Conservation (phyloP, 2,113 vertebrate species). For the Oncorhynchus kisutch region DNA sequence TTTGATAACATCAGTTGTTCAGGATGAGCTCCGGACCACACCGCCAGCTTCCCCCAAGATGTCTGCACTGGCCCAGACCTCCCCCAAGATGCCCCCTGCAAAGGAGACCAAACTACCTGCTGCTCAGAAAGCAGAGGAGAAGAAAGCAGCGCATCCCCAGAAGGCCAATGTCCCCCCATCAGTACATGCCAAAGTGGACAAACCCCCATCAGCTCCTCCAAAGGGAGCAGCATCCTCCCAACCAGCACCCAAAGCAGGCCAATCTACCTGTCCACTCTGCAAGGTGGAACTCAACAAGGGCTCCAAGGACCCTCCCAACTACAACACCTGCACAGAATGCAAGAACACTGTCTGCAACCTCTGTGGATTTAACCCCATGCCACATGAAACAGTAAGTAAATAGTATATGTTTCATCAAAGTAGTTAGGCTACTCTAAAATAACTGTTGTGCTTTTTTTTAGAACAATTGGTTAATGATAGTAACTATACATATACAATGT, state of each 20-base stretch:
- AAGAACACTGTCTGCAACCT: constrained; percentile 90
- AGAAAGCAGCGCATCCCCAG: constrained; percentile 37
- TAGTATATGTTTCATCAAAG: neutral
- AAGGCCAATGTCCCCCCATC: constrained; percentile 59
- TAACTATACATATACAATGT: too few relatives aligned
- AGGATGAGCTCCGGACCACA: constrained; percentile 65
- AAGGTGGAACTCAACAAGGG: constrained; percentile 85
- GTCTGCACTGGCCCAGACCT: constrained; percentile 29
- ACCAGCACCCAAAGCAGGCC: constrained; percentile 32
- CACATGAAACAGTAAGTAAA: constrained; percentile 76
- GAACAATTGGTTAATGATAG: too few relatives aligned
- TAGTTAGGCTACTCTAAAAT: too few relatives aligned
- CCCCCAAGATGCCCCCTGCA: constrained; percentile 47
- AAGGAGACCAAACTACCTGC: constrained; percentile 43
- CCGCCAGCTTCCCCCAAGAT: constrained; percentile 46
- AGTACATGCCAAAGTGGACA: constrained; percentile 42
- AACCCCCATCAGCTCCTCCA: constrained; percentile 31
- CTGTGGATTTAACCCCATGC: constrained; percentile 94
- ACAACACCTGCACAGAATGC: constrained; percentile 90
- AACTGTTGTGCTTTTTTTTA: too few relatives aligned
- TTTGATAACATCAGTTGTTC: constrained; percentile 67
- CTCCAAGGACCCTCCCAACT: constrained; percentile 85
- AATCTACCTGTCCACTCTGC: constrained; percentile 84
- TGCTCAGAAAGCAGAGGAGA: neutral
- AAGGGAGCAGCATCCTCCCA: constrained; percentile 37